Evolutionary conservation across 2,888 invertebrate genomes (phyloP), one percentile per base, ranked within the genome.

Genomic region (Chromoteleia sp.): DNA sequence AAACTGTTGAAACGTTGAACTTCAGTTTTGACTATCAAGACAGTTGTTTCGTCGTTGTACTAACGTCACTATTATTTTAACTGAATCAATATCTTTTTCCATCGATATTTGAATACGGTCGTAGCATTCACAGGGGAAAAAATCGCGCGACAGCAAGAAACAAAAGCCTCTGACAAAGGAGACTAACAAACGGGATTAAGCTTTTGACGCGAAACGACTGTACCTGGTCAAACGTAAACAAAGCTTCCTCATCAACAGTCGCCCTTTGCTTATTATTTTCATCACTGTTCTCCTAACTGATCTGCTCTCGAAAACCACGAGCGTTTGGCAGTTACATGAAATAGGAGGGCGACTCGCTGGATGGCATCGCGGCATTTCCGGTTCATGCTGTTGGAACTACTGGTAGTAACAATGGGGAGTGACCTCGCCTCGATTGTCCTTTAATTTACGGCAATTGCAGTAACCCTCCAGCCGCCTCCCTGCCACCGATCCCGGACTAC

Each of bases 391-490:
- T 83, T 86, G 84, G 83, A 85, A 85, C 82, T 84, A 84, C 84
- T 84, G 86, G 86, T 80, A 81, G 86, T 85, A 88, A 88, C 87
- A 89, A 88, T 87, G 78, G 86, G 85, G 84, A 86, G 84, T 87
- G 87, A 88, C 88, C 88, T 87, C 85, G 85, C 85, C 87, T 87
- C 89, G 88, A 89, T 89, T 89, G 89, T 89, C 88, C 89, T 89
- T 88, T 88, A 89, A 89, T 89, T 89, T 89, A 89, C 87, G 89
- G 86, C 88, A 88, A 88, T 88, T 86, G 86, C 88, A 81, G 85
- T 54, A 67, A 71, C 68, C 76, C 76, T 59, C 52, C 61, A 36
- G 36, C 19, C 67, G 58, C 67, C 75, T 59, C 67, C 41, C 78
- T 65, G 73, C 73, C 43, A 71, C 63, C 71, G 71, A 78, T 79